phyloP scores from a whole-genome alignment of 2,888 invertebrate genomes.

The Nephrotoma appendiculata region DNA sequence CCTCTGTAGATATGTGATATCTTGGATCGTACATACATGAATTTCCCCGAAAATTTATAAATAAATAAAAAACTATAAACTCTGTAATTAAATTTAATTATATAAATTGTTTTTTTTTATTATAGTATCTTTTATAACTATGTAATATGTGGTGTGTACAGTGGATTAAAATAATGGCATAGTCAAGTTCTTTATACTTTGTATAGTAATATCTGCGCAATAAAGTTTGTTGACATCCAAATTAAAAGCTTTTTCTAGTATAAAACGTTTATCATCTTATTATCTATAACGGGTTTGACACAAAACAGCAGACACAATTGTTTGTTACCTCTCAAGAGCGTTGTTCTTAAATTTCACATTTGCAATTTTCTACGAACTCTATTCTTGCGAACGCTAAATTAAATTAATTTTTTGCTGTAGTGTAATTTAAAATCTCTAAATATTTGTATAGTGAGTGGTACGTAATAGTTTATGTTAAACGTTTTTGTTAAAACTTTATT shows the following conservation, averaged over 20 bases:
- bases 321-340: not conserved
- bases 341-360: not conserved
- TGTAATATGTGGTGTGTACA: not conserved
- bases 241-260: not conserved
- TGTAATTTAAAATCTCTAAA: not conserved
- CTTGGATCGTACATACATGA: not conserved
- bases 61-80: not conserved
- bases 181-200: not conserved
- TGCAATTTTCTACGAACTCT: not conserved
- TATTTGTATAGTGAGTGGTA: not conserved
- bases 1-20: not conserved
- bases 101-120: not conserved
- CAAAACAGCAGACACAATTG: not conserved
- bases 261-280: not conserved
- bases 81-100: not conserved
- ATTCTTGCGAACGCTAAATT: not conserved
- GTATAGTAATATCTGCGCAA: not conserved
- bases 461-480: not conserved
- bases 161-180: not conserved
- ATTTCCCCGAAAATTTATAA: not conserved
- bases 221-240: not conserved
- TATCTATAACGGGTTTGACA: not conserved
- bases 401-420: not conserved
- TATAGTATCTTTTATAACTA: not conserved
- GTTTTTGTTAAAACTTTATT: not conserved